Base-by-base conservation (phyloP, 1,140 invertebrate species). In the Drosophila takahashii region DNA sequence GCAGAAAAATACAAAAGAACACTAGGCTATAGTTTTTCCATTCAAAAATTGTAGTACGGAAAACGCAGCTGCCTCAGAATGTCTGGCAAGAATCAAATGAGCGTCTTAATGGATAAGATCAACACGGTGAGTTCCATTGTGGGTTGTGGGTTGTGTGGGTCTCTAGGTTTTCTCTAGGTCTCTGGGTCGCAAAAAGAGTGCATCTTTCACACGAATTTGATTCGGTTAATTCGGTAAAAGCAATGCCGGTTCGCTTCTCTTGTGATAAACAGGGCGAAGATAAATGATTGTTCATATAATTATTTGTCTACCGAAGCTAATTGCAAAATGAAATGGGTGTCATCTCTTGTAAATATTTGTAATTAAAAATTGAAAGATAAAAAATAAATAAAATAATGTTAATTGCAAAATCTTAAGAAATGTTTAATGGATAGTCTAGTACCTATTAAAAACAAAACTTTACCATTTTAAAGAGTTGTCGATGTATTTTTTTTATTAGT, bases 71-170 rank as follows among this genome's bases (percentile, higher is more conserved):
- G 27, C 26, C 18, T 57, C 36, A 39, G 26, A 66, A 92, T 92
- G 91, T 81, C 87, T 37, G 54, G 84, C n/a, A 92, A 90, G 78
- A 92, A 92, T 77, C 91, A 92, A 81, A 92, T 92, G 69, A 91
- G 74, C 50, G 89, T 90, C 62, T 78, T 92, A 69, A 92, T 92
- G 91, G 91, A 92, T 76, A 92, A 92, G 86, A 76, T 92, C 26
- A 92, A 92, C 76, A 90, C 91, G 91, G 91, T 92, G 76, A 92
- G 91, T 91, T 47, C 26, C 13, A 4, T 4, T 4, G n/a, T 37
- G 34, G n/a, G 27, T n/a, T 27, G 13, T 9, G 22, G 22, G 22
- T 22, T 22, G 22, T 22, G 22, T 22, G 3, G 22, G 22, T 10
- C 29, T 32, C 29, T 7, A 8, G 29, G 37, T 13, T 60, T 36